phyloP scores from a whole-genome alignment of 2,113 vertebrate genomes.

The Chlorocebus sabaeus region DNA sequence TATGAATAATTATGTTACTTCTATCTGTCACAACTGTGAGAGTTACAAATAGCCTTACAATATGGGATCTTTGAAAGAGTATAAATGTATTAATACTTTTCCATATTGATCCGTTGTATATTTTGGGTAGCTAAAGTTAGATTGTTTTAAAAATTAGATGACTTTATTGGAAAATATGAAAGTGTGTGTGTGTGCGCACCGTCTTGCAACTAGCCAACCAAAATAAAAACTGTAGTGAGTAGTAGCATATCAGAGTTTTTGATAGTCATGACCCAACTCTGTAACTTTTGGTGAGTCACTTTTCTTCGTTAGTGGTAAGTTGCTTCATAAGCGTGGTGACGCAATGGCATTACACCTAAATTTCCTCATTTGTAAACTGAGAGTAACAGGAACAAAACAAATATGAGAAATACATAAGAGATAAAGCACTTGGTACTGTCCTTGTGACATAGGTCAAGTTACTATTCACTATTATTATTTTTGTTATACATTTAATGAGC shows the following conservation, averaged over 20 bases:
- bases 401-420: neutral
- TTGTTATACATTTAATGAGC: neutral
- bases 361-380: neutral
- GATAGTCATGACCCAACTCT: neutral
- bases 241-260: neutral
- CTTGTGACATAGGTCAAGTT: neutral
- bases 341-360: too few relatives aligned
- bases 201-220: neutral
- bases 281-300: neutral
- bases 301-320: neutral
- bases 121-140: neutral
- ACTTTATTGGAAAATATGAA: neutral
- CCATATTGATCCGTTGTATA: neutral
- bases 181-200: neutral
- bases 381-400: neutral
- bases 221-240: neutral
- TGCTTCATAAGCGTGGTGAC: neutral
- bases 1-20: neutral
- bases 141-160: neutral
- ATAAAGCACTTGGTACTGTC: neutral
- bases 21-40: neutral
- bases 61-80: neutral
- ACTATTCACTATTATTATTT: neutral
- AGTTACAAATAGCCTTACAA: neutral
- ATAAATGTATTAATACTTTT: neutral